Percentiles rank a stretch among this genome's conserved stretches.
Evolutionary conservation across 2,888 invertebrate genomes (phyloP).

Genomic region (Limulus polyphemus): DNA sequence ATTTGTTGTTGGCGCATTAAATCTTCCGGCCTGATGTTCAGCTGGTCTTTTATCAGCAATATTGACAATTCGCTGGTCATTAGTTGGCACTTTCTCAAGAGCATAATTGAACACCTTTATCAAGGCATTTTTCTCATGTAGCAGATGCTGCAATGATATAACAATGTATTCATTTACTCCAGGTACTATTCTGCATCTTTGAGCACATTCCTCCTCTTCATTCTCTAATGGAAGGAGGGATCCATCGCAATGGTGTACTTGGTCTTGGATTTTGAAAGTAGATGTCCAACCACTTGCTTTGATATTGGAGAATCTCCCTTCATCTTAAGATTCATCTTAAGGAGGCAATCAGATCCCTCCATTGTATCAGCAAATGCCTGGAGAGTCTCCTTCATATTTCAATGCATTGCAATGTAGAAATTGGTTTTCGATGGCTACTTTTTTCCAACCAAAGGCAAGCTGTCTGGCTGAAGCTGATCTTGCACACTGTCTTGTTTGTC

Average conservation of each 20-base stretch:
- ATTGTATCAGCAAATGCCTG: no score
- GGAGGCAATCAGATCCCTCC: no score
- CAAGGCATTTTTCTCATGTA: slow-evolving; percentile 29
- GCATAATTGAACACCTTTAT: slow-evolving; percentile 31
- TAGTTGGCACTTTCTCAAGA: slow-evolving; percentile 27
- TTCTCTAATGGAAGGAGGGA: slow-evolving; percentile 1
- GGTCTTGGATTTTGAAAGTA: slow-evolving; percentile 7
- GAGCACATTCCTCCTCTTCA: slow-evolving; percentile 20
- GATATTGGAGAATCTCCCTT: no score
- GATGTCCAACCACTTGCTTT: slow-evolving; percentile 1
- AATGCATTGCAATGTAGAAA: no score
- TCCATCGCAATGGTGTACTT: slow-evolving; percentile 7
- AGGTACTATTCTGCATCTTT: slow-evolving; percentile 27
- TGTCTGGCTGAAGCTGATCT: no score
- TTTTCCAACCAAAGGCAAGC: no score
- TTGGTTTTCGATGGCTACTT: no score
- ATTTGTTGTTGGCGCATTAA: no score
- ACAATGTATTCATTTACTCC: slow-evolving; percentile 27
- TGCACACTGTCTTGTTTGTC: no score
- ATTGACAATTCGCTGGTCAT: slow-evolving; percentile 33
- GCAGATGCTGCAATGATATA: slow-evolving; percentile 28
- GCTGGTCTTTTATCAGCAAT: slow-evolving; percentile 27
- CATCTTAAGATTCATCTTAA: no score
- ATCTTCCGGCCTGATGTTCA: no score
- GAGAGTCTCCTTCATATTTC: no score